Base-by-base conservation (phyloP, 2,797 vertebrate species). In the Gobionotothen gibberifrons region DNA sequence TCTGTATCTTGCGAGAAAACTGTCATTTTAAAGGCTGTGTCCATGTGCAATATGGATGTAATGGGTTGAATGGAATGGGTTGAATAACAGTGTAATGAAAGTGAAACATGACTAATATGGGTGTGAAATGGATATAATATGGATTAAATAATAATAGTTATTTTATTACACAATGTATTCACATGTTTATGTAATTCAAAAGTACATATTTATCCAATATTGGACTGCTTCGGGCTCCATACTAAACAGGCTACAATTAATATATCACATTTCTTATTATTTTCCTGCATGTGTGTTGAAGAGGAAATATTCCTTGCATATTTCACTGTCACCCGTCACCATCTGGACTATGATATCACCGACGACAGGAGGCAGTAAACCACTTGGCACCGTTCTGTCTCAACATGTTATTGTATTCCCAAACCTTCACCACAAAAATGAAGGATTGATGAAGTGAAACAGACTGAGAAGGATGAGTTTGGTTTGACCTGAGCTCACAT, bases 361-460 rank as follows among this genome's bases (percentile, higher is more conserved):
- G 76, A 79, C 42, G 72, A 87, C 83, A 85, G 84, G 82, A 67
- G 40, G 68, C 64, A 14, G 52, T 83, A 88, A 86, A 86, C 66
- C 79, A 64, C 73, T 85, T 80, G 82, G 84, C 83, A 81, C 70
- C 15, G 2, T 16, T 72, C 55, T 72, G 79, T 51, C 65, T 79
- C 59, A 74, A 59, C 69, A n/a, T 86, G 65, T 85, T 76, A 79
- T 52, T 79, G 75, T 76, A 59, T 69, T 82, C 46, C 3, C 79
- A 66, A 79, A 82, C 61, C 73, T 72, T 8, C 49, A 53, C 83
- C 80, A 48, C 79, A 72, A 61, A 66, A 66, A 39, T 81, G 85
- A 89, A 74, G 78, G 79, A 88, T 89, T 91, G 84, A 90, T 85
- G 84, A 79, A 64, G 90, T 89, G 82, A 78, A 75, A 53, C 72